Conservation (phyloP, 2,113 vertebrate species). For the Leucopsar rothschildi region DNA sequence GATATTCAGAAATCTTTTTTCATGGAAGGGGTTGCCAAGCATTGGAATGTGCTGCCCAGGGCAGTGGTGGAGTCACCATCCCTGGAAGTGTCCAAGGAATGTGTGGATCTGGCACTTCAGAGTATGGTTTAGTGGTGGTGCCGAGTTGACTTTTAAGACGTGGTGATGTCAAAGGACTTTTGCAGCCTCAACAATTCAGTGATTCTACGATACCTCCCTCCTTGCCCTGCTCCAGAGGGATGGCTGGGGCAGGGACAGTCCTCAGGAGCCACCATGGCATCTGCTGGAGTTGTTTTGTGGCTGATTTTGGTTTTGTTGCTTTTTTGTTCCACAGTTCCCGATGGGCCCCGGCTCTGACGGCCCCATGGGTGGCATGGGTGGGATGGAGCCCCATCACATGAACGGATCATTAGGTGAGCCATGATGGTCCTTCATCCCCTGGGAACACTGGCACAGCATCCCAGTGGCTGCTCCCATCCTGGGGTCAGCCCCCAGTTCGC, state of each 20-base stretch:
- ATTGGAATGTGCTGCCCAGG: not conserved
- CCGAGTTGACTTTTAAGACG: not conserved
- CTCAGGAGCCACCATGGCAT: not conserved
- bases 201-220: fast-evolving
- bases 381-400: conserved; percentile 99
- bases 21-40: not conserved
- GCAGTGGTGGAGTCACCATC: not conserved
- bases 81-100: not conserved
- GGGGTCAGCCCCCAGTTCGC: fast-evolving
- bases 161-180: not conserved
- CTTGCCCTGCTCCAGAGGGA: not conserved
- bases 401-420: conserved; percentile 88
- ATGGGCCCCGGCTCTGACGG: conserved; percentile 97
- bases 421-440: fast-evolving
- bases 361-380: conserved; percentile 96
- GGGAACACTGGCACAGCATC: not conserved
- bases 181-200: not conserved
- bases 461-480: not conserved
- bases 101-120: not conserved
- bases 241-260: not conserved
- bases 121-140: not conserved
- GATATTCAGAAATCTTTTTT: not conserved
- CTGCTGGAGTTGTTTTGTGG: not conserved
- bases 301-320: not conserved
- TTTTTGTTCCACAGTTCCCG: conserved; percentile 82